Conservation (phyloP, 2,113 vertebrate genomes). For the Psettodes erumei region DNA sequence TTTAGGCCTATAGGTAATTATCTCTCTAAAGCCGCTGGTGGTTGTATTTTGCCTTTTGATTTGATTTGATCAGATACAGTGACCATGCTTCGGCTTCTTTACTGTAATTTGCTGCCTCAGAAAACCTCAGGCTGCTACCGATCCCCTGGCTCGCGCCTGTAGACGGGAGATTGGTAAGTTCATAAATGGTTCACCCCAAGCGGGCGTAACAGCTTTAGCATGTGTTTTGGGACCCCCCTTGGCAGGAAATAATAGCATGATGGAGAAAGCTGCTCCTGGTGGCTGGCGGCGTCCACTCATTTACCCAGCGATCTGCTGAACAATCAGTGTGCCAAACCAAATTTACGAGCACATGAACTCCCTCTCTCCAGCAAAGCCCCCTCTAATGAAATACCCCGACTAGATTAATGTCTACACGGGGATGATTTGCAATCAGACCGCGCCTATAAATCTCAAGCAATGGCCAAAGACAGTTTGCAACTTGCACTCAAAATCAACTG, state of each 20-base stretch:
- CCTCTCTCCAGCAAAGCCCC: slow-evolving; percentile 61
- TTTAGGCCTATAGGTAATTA: background rate
- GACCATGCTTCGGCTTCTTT: slow-evolving; percentile 34
- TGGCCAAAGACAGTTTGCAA: slow-evolving; percentile 66
- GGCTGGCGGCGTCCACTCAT: slow-evolving; percentile 63
- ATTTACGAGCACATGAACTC: slow-evolving; percentile 75
- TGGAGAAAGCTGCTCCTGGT: slow-evolving; percentile 59
- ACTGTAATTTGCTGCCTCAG: slow-evolving; percentile 43
- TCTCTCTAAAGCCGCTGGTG: slow-evolving; percentile 2
- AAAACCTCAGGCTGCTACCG: slow-evolving; percentile 42
- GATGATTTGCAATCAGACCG: slow-evolving; percentile 77
- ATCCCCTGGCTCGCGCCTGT: slow-evolving; percentile 43
- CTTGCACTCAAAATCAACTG: slow-evolving; percentile 57
- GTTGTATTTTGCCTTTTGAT: slow-evolving; percentile 28
- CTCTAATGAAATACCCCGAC: slow-evolving; percentile 75
- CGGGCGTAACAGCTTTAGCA: slow-evolving; percentile 50
- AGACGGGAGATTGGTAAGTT: slow-evolving; percentile 57
- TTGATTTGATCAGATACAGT: slow-evolving; percentile 20
- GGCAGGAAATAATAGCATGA: slow-evolving; percentile 60
- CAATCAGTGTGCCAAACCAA: slow-evolving; percentile 76
- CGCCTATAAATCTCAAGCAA: slow-evolving; percentile 70
- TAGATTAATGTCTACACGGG: slow-evolving; percentile 75
- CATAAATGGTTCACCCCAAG: slow-evolving; percentile 61
- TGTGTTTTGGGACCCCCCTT: slow-evolving; percentile 63
- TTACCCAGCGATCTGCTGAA: slow-evolving; percentile 76